phyloP scores from a whole-genome alignment of 2,113 vertebrate species.

The Pachypanchax playfairii region DNA sequence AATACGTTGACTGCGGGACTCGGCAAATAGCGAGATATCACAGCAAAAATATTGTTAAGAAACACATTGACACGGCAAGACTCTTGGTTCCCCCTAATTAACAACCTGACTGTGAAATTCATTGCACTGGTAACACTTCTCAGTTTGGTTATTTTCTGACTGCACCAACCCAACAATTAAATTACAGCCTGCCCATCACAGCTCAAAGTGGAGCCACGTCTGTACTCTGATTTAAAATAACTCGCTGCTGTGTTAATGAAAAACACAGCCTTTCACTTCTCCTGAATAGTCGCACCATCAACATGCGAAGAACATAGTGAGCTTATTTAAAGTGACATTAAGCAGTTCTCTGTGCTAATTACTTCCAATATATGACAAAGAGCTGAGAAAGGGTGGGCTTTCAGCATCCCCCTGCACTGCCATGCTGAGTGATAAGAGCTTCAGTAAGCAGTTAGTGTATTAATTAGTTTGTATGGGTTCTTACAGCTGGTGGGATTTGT shows the following conservation, averaged over 20 bases:
- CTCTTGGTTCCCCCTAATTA: slow-evolving; percentile 61
- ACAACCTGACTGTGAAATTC: slow-evolving; percentile 51
- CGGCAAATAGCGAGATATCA: slow-evolving; percentile 41
- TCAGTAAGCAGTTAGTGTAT: slow-evolving; percentile 33
- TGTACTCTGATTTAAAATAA: slow-evolving; percentile 33
- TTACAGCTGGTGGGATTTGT: slow-evolving; percentile 28
- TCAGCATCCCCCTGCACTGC: slow-evolving; percentile 1
- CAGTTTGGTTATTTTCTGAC: slow-evolving; percentile 47
- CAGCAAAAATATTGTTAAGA: slow-evolving; percentile 30
- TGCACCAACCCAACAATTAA: slow-evolving; percentile 52
- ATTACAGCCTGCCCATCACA: slow-evolving; percentile 58
- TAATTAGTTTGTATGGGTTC: slow-evolving; percentile 45
- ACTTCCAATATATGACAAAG: slow-evolving; percentile 45
- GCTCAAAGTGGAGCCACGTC: slow-evolving; percentile 18
- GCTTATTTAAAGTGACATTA: slow-evolving; percentile 42
- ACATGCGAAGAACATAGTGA: slow-evolving; percentile 29
- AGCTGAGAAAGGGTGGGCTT: slow-evolving; percentile 21
- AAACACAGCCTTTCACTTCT: slow-evolving; percentile 6
- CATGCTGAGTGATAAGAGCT: slow-evolving; percentile 30
- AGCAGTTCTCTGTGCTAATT: slow-evolving; percentile 52
- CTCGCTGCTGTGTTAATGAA: slow-evolving; percentile 47
- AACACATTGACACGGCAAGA: slow-evolving; percentile 28
- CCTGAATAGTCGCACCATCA: not conserved
- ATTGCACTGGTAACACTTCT: slow-evolving; percentile 30
- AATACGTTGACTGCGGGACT: slow-evolving; percentile 32